A percentile compares a stretch with the other conserved stretches of the same genome.
These are phyloP conservation scores for Platynereis dumerilii DNA, from an alignment of 2,888 invertebrate species.

Conservation along the genomic window DNA sequence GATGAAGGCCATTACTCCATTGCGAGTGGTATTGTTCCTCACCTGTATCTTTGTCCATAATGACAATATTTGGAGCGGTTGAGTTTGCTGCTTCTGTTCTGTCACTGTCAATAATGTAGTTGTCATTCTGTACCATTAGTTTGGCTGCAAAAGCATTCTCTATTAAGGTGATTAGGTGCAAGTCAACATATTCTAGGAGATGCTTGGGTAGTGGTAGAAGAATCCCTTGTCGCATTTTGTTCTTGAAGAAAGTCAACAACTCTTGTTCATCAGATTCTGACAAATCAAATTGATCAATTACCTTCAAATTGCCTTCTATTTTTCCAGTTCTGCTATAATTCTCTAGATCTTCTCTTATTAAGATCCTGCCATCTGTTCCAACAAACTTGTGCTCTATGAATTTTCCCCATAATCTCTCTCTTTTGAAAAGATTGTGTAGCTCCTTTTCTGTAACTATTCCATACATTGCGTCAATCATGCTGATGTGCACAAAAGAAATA, in stretches of 20 bases:
- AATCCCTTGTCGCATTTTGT: neutral
- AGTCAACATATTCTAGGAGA: conserved; percentile 23
- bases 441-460: neutral
- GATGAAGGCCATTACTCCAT: conserved; percentile 39
- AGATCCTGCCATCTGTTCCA: no score
- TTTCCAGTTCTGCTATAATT: neutral
- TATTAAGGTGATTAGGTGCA: conserved; percentile 27
- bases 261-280: neutral
- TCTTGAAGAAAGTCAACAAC: neutral
- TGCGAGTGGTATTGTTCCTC: neutral
- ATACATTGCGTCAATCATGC: neutral
- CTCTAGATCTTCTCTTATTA: neutral
- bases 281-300: neutral
- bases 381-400: no score
- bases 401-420: no score
- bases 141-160: conserved; percentile 36
- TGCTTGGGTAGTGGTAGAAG: conserved; percentile 8
- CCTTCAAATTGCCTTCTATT: neutral
- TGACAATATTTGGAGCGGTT: conserved; percentile 36
- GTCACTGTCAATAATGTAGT: conserved; percentile 35
- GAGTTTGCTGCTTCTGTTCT: conserved; percentile 38
- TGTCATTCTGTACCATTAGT: conserved; percentile 27
- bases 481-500: neutral
- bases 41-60: conserved; percentile 28
- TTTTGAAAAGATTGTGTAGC: no score